phyloP scores from a whole-genome alignment of 1,140 invertebrate genomes.

The Bombus superbus region DNA sequence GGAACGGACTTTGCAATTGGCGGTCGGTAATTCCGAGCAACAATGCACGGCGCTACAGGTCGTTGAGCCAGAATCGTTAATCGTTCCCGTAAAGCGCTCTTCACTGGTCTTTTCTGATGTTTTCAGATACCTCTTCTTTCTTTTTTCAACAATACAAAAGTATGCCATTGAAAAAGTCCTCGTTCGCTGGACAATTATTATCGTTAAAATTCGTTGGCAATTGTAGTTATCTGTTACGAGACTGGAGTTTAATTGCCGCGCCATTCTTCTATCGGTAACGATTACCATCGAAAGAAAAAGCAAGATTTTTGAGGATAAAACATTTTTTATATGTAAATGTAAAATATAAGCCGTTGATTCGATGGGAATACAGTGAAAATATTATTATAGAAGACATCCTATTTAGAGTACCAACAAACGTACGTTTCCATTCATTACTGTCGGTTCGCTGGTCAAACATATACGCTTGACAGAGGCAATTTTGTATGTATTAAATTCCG shows the following conservation, averaged over 20 bases:
- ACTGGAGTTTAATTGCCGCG: neutral
- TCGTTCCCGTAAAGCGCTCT: conserved; percentile 28
- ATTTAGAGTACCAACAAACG: neutral
- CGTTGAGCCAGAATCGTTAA: conserved; percentile 69
- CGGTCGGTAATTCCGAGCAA: conserved; percentile 70
- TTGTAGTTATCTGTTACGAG: neutral
- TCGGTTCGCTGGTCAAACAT: conserved; percentile 20
- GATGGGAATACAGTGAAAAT: neutral
- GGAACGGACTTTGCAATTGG: conserved; percentile 73
- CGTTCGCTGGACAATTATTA: conserved; percentile 18
- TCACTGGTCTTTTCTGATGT: neutral
- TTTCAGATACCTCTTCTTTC: no score
- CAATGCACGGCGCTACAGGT: conserved; percentile 65
- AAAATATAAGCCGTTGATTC: neutral
- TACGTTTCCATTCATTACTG: conserved; percentile 1
- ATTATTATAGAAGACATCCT: neutral
- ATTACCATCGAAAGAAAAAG: neutral
- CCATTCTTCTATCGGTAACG: neutral
- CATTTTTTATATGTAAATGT: neutral
- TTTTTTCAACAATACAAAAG: neutral
- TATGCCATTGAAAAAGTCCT: conserved; percentile 9
- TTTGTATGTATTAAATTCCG: conserved; percentile 49
- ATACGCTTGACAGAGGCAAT: conserved; percentile 28
- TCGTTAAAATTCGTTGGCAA: conserved; percentile 1
- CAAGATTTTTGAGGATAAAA: neutral